These are phyloP conservation scores for Cepaea nemoralis DNA, from an alignment of 1,140 invertebrate species.

Conservation along the genomic window DNA sequence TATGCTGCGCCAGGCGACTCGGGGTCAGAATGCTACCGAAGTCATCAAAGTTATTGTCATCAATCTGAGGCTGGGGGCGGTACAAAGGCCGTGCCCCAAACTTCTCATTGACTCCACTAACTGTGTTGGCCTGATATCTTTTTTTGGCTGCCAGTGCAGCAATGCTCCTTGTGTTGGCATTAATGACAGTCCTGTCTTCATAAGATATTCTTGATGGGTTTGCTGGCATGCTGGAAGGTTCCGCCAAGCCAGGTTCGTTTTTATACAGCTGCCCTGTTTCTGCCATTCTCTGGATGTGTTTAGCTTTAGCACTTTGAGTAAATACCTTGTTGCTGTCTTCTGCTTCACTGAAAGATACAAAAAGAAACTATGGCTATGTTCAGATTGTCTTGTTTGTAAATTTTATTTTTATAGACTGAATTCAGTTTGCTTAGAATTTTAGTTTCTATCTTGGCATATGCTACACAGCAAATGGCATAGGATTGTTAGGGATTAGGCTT, in stretches of 20 bases:
- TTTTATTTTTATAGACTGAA: too few relatives aligned
- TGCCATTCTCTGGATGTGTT: constrained; percentile 50
- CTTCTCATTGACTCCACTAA: constrained; percentile 47
- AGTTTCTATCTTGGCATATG: too few relatives aligned
- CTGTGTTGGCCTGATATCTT: constrained; percentile 52
- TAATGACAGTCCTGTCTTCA: constrained; percentile 56
- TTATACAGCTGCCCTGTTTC: constrained; percentile 34
- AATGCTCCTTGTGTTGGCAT: constrained; percentile 66
- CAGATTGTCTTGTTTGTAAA: too few relatives aligned
- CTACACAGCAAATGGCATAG: too few relatives aligned
- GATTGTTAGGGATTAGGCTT: too few relatives aligned
- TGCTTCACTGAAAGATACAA: constrained; percentile 9
- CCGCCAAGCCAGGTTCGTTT: constrained; percentile 39
- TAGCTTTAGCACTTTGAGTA: constrained; percentile 59
- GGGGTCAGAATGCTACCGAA: constrained; percentile 57
- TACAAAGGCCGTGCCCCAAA: constrained; percentile 50
- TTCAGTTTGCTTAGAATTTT: too few relatives aligned
- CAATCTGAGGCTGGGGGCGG: constrained; percentile 46
- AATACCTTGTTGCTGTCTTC: constrained; percentile 61
- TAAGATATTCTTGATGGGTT: constrained; percentile 52
- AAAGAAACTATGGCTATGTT: too few relatives aligned
- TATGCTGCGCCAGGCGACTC: constrained; percentile 66
- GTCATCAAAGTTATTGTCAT: constrained; percentile 41
- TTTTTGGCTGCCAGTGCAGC: constrained; percentile 68
- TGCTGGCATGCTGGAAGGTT: neutral